Evolutionary conservation across 2,888 invertebrate species (phyloP).

Genomic region (Polydrusus tereticollis): DNA sequence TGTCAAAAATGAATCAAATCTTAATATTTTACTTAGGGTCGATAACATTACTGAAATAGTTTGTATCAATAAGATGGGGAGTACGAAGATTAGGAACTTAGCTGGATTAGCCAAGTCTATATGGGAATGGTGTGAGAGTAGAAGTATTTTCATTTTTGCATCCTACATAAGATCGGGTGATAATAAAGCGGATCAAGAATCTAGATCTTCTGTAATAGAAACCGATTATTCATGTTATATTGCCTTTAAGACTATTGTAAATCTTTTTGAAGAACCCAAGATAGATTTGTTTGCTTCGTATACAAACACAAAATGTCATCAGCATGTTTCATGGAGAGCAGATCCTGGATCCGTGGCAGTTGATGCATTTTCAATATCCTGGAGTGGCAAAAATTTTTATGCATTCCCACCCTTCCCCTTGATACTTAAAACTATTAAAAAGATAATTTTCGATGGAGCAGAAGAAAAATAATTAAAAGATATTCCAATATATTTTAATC

Average conservation of each 20-base stretch:
- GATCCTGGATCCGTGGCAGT: slow-evolving; percentile 1
- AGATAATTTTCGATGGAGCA: not conserved
- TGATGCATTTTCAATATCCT: not conserved
- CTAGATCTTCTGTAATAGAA: slow-evolving; percentile 7
- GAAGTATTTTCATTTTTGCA: slow-evolving; percentile 22
- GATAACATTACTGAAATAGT: slow-evolving; percentile 34
- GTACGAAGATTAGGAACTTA: slow-evolving; percentile 8
- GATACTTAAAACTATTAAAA: not conserved
- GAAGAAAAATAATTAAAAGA: not conserved
- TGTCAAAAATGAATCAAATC: slow-evolving; percentile 17
- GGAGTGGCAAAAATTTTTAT: not conserved
- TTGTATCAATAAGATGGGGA: slow-evolving; percentile 35
- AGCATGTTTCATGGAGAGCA: not conserved
- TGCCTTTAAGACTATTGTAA: not conserved
- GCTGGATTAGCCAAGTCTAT: slow-evolving; percentile 3
- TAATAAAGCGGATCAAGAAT: slow-evolving; percentile 4
- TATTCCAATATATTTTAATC: not conserved
- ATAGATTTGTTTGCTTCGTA: slow-evolving; percentile 9
- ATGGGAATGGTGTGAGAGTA: slow-evolving; percentile 33
- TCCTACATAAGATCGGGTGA: slow-evolving; percentile 13
- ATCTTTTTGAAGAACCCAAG: not conserved
- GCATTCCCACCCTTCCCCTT: not conserved
- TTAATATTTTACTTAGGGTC: slow-evolving; percentile 29
- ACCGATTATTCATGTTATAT: not conserved
- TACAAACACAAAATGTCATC: slow-evolving; percentile 5